phyloP scores from a whole-genome alignment of 1,140 invertebrate genomes.

The Metaphire vulgaris region DNA sequence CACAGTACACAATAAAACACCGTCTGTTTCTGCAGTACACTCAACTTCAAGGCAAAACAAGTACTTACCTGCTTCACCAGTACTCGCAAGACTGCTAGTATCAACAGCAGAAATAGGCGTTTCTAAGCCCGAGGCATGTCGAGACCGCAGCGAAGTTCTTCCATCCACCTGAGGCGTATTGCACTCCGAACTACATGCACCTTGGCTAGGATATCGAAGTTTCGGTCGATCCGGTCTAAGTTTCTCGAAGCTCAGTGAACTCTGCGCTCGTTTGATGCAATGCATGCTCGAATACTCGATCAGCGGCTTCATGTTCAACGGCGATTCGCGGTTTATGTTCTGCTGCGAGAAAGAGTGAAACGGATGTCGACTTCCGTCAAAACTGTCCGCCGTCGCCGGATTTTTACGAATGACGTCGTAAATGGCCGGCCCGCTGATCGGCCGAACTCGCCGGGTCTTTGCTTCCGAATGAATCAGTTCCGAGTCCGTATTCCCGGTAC shows the following conservation, averaged over 20 bases:
- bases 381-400: neutral
- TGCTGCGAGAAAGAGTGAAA: neutral
- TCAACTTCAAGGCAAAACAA: no score
- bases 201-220: neutral
- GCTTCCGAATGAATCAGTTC: neutral
- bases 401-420: neutral
- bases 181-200: neutral
- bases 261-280: conserved; percentile 27
- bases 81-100: conserved; percentile 24
- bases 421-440: conserved; percentile 11
- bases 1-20: neutral
- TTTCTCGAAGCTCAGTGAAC: conserved; percentile 29
- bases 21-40: no score
- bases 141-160: neutral
- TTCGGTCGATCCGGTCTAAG: neutral
- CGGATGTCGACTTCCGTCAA: neutral
- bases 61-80: conserved; percentile 9
- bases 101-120: conserved; percentile 24
- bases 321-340: neutral
- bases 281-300: neutral
- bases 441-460: conserved; percentile 7
- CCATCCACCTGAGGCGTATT: neutral
- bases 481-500: neutral
- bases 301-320: neutral
- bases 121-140: conserved; percentile 21